Evolutionary conservation across 2,888 invertebrate species (phyloP).

Genomic region (Halictus ligatus): DNA sequence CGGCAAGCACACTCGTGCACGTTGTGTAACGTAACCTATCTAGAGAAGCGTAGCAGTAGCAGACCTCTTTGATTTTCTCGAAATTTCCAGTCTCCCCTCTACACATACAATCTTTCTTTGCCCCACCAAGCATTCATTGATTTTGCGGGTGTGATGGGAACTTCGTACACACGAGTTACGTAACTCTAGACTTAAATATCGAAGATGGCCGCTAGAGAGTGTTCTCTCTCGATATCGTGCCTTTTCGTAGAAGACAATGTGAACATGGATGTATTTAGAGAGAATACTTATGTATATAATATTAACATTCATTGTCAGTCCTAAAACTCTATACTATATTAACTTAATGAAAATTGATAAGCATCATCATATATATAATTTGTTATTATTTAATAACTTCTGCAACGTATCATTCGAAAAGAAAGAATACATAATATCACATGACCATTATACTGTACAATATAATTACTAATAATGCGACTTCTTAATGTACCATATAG

Average conservation of each 20-base stretch:
- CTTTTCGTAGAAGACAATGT: not conserved
- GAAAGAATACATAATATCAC: no score
- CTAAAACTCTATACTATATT: not conserved
- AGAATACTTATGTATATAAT: not conserved
- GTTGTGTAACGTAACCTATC: constrained; percentile 78
- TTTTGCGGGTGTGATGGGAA: constrained; percentile 8
- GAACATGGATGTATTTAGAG: not conserved
- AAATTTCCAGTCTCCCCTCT: constrained; percentile 51
- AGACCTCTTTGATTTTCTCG: constrained; percentile 54
- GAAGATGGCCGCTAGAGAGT: not conserved
- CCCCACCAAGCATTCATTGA: constrained; percentile 54
- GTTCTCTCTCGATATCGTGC: not conserved
- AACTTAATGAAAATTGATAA: not conserved
- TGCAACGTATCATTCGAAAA: no score
- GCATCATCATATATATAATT: no score
- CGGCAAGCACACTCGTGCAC: constrained; percentile 72
- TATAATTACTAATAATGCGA: no score
- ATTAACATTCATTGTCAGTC: not conserved
- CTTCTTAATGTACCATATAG: no score
- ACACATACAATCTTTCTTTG: not conserved
- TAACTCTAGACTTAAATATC: constrained; percentile 7
- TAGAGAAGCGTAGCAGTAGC: constrained; percentile 31
- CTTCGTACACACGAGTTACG: constrained; percentile 17
- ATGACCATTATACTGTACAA: not conserved
- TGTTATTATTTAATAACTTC: no score